Evolutionary conservation across 2,797 vertebrate species (phyloP).

Genomic region (Tapirus indicus): DNA sequence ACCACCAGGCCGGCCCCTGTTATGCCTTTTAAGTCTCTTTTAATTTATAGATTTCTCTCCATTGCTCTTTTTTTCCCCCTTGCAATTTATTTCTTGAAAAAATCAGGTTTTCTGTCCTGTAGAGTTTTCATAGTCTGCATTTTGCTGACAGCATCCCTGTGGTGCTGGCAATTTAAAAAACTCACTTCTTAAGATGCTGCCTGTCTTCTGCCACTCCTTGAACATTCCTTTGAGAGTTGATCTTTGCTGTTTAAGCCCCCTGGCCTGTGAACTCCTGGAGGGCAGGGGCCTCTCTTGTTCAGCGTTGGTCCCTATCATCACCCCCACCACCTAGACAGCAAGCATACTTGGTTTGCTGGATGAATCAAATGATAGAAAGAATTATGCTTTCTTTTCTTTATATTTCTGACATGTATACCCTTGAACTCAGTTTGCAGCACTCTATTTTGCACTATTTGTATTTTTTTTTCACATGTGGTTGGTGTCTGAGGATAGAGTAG

Average conservation of each 20-base stretch:
- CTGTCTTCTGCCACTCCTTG: not conserved
- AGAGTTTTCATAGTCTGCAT: not conserved
- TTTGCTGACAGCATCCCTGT: not conserved
- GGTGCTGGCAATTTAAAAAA: not conserved
- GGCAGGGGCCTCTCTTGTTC: not conserved
- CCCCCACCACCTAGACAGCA: not conserved
- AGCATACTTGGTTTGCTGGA: not conserved
- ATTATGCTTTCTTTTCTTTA: not conserved
- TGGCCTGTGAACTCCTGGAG: not conserved
- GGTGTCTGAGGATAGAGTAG: not conserved
- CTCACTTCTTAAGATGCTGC: not conserved
- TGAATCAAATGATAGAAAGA: not conserved
- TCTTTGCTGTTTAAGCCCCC: not conserved
- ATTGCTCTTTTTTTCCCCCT: not conserved
- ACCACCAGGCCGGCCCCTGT: not conserved
- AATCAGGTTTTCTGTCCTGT: not conserved
- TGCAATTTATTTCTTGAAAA: constrained; percentile 29
- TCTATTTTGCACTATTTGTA: not conserved
- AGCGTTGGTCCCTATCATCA: not conserved
- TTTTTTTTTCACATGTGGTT: not conserved
- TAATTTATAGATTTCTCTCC: not conserved
- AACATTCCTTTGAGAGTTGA: not conserved
- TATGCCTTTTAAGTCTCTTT: not conserved
- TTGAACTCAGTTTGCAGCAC: not conserved
- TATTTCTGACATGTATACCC: not conserved